A percentile compares a stretch with the other conserved stretches of the same genome.
phyloP scores from a whole-genome alignment of 1,140 invertebrate species.

The Acyrthosiphon pisum region DNA sequence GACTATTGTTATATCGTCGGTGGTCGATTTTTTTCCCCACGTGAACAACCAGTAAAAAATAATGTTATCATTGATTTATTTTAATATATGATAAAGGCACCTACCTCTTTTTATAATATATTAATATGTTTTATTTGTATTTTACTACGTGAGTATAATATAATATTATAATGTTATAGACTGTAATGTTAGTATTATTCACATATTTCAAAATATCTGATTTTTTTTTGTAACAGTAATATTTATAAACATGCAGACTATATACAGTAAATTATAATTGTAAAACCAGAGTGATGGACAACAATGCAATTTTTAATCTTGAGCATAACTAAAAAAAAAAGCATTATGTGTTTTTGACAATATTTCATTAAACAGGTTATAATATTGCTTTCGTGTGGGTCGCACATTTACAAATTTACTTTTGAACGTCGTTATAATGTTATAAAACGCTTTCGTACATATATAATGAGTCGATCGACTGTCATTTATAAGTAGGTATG shows the following conservation, averaged over 20 bases:
- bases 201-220: not conserved
- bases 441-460: not conserved
- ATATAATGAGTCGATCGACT: not conserved
- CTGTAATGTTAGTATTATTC: not conserved
- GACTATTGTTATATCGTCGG: not conserved
- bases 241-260: not conserved
- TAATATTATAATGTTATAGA: too few relatives aligned
- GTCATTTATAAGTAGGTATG: not conserved
- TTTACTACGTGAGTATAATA: not conserved
- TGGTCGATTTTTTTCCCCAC: not conserved
- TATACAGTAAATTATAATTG: not conserved
- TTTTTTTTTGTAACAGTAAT: not conserved
- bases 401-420: not conserved
- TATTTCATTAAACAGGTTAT: not conserved
- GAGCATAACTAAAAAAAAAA: not conserved
- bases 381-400: not conserved
- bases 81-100: not conserved
- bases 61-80: conserved; percentile 6
- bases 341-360: not conserved
- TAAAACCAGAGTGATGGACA: not conserved
- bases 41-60: not conserved
- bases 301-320: not conserved
- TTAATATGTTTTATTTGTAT: not conserved
- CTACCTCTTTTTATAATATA: not conserved
- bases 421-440: not conserved